A percentile compares a stretch with the other conserved stretches of the same genome.
These are phyloP conservation scores for Bergia puertoricense DNA, from an alignment of 92 coral and sea anemone species.

Conservation along the genomic window DNA sequence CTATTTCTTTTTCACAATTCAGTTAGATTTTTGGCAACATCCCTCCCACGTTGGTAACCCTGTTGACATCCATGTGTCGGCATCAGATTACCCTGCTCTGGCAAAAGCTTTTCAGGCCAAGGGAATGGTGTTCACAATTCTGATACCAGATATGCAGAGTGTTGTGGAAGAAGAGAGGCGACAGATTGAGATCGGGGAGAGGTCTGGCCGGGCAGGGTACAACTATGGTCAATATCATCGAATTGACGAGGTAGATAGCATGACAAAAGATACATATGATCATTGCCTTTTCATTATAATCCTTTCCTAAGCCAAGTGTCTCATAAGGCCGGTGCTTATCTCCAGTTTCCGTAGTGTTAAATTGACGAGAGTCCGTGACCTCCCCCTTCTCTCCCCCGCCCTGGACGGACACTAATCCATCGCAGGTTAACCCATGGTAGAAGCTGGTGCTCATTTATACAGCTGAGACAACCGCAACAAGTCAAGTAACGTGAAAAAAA, in stretches of 20 bases:
- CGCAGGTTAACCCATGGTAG: too few species aligned
- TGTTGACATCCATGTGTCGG: constrained; percentile 77
- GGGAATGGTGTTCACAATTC: constrained; percentile 59
- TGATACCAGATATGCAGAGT: constrained; percentile 70
- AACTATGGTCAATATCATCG: constrained; percentile 67
- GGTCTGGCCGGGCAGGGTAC: constrained; percentile 45
- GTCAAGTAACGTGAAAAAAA: too few species aligned
- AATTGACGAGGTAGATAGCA: constrained; percentile 46
- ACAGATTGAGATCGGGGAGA: constrained; percentile 21
- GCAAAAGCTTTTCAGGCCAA: constrained; percentile 55
- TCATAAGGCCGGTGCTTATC: too few species aligned
- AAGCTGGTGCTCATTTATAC: too few species aligned
- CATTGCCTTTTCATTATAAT: too few species aligned
- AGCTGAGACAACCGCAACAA: too few species aligned
- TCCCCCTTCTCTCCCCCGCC: too few species aligned
- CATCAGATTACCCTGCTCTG: constrained; percentile 47
- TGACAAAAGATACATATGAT: background rate
- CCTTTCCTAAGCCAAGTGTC: too few species aligned
- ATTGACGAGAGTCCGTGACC: too few species aligned
- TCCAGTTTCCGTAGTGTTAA: too few species aligned
- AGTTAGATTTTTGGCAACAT: constrained; percentile 88
- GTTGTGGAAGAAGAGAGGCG: constrained; percentile 65
- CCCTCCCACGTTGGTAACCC: constrained; percentile 73
- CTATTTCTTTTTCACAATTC: background rate
- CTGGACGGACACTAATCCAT: too few species aligned